Evolutionary conservation across 2,888 invertebrate species (phyloP).

Genomic region (Phortica okadai): DNA sequence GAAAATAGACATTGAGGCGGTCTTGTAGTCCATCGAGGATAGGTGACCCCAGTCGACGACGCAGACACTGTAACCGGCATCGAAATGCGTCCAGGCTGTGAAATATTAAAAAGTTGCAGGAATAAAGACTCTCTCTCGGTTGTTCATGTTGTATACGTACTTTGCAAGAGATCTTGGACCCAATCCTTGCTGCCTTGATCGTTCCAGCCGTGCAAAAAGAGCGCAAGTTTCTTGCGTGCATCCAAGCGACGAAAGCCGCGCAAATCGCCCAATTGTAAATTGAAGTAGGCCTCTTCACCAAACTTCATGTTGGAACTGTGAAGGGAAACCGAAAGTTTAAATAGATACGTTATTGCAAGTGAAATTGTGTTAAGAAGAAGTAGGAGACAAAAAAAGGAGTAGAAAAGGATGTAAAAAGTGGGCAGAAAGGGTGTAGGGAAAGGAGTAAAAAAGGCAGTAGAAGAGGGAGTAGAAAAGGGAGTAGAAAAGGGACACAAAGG

Average conservation of each 20-base stretch:
- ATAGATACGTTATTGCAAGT: too few species aligned
- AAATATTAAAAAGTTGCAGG: neutral
- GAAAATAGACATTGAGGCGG: conserved; percentile 73
- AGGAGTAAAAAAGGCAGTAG: too few species aligned
- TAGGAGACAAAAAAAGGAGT: too few species aligned
- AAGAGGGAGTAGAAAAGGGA: too few species aligned
- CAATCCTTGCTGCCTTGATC: conserved; percentile 73
- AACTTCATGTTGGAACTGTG: conserved; percentile 58
- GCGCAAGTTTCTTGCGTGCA: conserved; percentile 63
- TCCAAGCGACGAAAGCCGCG: conserved; percentile 67
- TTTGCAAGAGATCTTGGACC: conserved; percentile 69
- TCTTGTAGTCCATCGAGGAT: conserved; percentile 71
- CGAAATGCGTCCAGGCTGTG: conserved; percentile 72
- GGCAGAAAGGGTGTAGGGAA: too few species aligned
- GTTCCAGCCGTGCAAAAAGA: conserved; percentile 75
- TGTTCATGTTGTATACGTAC: conserved; percentile 55
- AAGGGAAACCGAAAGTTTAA: too few species aligned
- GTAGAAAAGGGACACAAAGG: too few species aligned
- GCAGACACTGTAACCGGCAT: conserved; percentile 70
- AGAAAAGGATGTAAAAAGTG: too few species aligned
- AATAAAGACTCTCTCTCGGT: neutral
- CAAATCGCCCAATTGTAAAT: conserved; percentile 68
- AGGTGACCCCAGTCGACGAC: conserved; percentile 74
- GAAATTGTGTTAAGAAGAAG: too few species aligned
- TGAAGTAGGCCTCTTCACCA: conserved; percentile 64